Evolutionary conservation across 2,113 vertebrate species (phyloP).

Genomic region (Patagioenas fasciata): DNA sequence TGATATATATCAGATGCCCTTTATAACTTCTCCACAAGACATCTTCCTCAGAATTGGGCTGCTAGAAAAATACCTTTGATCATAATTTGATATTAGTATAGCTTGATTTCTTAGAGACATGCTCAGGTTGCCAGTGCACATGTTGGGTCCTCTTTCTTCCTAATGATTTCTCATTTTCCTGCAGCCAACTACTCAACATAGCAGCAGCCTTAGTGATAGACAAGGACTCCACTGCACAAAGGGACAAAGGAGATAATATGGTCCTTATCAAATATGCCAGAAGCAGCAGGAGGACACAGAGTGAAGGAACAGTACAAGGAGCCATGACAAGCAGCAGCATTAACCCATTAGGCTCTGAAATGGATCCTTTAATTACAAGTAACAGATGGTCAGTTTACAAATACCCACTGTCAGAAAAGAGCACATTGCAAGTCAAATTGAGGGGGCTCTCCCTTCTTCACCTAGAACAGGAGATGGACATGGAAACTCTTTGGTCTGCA

Average conservation of each 20-base stretch:
- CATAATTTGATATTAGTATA: background rate
- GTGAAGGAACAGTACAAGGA: background rate
- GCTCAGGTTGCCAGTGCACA: background rate
- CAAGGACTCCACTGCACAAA: background rate
- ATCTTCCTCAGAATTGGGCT: background rate
- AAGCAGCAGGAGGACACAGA: background rate
- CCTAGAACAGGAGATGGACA: background rate
- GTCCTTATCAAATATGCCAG: background rate
- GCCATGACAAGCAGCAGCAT: background rate
- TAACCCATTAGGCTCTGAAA: slow-evolving; percentile 18
- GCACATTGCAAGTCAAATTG: background rate
- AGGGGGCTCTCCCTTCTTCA: background rate
- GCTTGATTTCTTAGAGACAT: background rate
- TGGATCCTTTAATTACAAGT: slow-evolving; percentile 1
- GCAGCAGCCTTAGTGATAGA: background rate
- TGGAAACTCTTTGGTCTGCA: background rate
- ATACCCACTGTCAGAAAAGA: background rate
- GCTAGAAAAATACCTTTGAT: background rate
- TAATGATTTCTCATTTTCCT: background rate
- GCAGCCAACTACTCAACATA: background rate
- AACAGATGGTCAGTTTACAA: background rate
- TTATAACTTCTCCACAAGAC: background rate
- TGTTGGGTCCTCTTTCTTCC: background rate
- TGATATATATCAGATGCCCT: background rate
- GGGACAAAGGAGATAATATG: background rate